Evolutionary conservation across 1,140 invertebrate genomes (phyloP).

Genomic region (Gyrodactylus bullatarudis): DNA sequence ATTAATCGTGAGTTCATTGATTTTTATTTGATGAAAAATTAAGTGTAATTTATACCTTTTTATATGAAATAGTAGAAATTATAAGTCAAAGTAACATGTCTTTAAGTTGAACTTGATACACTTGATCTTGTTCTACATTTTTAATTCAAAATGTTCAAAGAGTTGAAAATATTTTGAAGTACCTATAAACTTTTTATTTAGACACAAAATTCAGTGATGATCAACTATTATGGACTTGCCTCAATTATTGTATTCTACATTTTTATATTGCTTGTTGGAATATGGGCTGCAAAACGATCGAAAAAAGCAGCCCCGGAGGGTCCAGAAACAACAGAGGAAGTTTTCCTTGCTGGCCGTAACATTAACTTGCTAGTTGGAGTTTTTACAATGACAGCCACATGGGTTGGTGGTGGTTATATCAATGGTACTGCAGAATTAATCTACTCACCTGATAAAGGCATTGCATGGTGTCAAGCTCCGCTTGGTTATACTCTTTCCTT

Average conservation of each 20-base stretch:
- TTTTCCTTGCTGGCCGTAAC: slow-evolving; percentile 73
- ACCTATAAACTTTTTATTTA: too few relatives aligned
- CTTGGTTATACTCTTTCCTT: slow-evolving; percentile 77
- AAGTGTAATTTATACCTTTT: too few relatives aligned
- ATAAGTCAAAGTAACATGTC: too few relatives aligned
- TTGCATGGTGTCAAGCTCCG: slow-evolving; percentile 82
- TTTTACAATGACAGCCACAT: slow-evolving; percentile 93
- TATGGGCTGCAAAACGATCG: slow-evolving; percentile 65
- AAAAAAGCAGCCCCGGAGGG: slow-evolving; percentile 29
- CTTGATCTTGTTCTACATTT: too few relatives aligned
- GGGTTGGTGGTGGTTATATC: slow-evolving; percentile 93
- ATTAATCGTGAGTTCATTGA: too few relatives aligned
- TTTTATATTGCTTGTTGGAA: slow-evolving; percentile 55
- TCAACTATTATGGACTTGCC: slow-evolving; percentile 54
- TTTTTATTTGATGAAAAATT: too few relatives aligned
- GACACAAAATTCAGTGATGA: slow-evolving; percentile 3
- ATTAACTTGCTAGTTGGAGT: slow-evolving; percentile 78
- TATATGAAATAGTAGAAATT: too few relatives aligned
- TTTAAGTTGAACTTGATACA: too few relatives aligned
- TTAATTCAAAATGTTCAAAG: too few relatives aligned
- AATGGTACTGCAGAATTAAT: slow-evolving; percentile 86
- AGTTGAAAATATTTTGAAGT: too few relatives aligned
- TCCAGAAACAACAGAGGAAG: slow-evolving; percentile 39
- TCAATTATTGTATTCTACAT: slow-evolving; percentile 73
- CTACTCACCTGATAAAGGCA: slow-evolving; percentile 36